Base-by-base conservation (phyloP, 2,888 invertebrate genomes). In the Drosophila acutilabella region DNA sequence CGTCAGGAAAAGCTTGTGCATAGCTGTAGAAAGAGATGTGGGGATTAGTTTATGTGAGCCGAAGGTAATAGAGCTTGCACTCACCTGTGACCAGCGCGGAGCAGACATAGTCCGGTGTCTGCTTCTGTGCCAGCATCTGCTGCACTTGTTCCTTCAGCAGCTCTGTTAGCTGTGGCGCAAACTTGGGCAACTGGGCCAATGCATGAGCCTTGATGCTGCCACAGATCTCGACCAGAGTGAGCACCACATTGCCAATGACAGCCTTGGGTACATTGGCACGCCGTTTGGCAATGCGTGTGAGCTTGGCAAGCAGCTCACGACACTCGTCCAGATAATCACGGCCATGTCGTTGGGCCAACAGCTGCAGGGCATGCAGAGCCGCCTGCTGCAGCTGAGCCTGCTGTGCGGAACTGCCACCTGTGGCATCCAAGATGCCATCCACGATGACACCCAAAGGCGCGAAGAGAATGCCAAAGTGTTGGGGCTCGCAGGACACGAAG, bases 1-100 rank as follows among this genome's bases (percentile, higher is more conserved):
- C 26, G 96, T 95, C 89, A 97, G 96, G 4, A 98, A 94, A 42
- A 98, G 95, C 92, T 97, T 97, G 66, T 96, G 95, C 36, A 97
- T 93, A 0, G 96, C 95, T 91, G 41, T 0, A 33, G 0, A 10
- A 4, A 11, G 7, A 20, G 16, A 48, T 10, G 14, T 16, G 0
- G 0, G 5, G n/a, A 45, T 42, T 40, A 56, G 14, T 47, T 30
- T 7, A 8, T 8, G n/a, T 11, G 10, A 52, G 18, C 18, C 16
- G 2, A 16, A 8, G 5, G 18, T 14, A 45, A 13, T 23, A 45
- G 44, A 13, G 0, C 5, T 0, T 4, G 2, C 1, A 4, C 87
- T 82, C 33, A 91, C 90, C 89, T 2, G 96, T 96, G 2, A 97
- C 94, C 6, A 96, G 74, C 0, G 91, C 89, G 1, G 91, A 72